phyloP scores from a whole-genome alignment of 1,140 invertebrate genomes.

The Hirudo medicinalis region DNA sequence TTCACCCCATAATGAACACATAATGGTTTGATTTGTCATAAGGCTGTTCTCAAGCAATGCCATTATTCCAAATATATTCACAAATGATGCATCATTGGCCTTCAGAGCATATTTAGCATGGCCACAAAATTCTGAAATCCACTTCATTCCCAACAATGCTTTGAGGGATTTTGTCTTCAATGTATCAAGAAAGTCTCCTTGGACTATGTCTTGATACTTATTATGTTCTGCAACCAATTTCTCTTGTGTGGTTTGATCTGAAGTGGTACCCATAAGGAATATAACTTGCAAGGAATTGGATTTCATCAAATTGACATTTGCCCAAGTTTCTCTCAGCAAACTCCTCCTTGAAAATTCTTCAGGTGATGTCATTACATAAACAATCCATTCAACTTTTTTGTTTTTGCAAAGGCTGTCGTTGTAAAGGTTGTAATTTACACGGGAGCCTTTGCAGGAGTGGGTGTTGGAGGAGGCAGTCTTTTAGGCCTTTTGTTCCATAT shows the following conservation, averaged over 20 bases:
- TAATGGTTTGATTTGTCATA: background rate
- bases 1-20: slow-evolving; percentile 21
- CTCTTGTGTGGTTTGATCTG: slow-evolving; percentile 4
- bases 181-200: slow-evolving; percentile 34
- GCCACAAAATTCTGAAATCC: slow-evolving; percentile 54
- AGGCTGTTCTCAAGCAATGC: background rate
- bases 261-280: slow-evolving; percentile 9
- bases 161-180: slow-evolving; percentile 36
- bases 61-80: slow-evolving; percentile 51
- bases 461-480: background rate
- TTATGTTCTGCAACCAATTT: slow-evolving; percentile 2
- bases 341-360: slow-evolving; percentile 31
- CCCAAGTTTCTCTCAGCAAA: slow-evolving; percentile 38
- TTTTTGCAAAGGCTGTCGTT: slow-evolving; percentile 11
- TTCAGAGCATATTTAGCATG: slow-evolving; percentile 60
- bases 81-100: slow-evolving; percentile 73
- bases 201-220: slow-evolving; percentile 31
- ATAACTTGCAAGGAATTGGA: background rate
- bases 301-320: background rate
- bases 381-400: slow-evolving; percentile 20
- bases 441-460: background rate
- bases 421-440: slow-evolving; percentile 11
- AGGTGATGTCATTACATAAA: slow-evolving; percentile 31
- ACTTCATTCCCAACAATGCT: slow-evolving; percentile 70
- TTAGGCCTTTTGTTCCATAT: background rate